These are phyloP conservation scores for Uromys caudimaculatus DNA, from an alignment of 2,797 vertebrate genomes.

Conservation along the genomic window DNA sequence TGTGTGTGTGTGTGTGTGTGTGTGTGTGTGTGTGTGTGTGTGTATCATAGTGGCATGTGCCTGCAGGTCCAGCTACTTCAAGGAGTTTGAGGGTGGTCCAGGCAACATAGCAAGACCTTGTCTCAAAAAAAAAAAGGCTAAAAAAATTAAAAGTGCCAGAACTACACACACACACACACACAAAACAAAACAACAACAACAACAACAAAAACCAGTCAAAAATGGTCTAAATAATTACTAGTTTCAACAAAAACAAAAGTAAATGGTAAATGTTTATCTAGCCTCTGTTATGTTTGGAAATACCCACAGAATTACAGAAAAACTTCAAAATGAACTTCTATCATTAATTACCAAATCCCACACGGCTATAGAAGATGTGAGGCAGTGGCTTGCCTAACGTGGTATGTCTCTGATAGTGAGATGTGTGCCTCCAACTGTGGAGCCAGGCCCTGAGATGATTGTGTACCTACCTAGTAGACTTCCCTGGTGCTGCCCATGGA, in stretches of 20 bases:
- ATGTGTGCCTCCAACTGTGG: not conserved
- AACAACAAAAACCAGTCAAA: conserved; percentile 19
- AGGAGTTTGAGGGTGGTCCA: not conserved
- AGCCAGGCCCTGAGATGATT: not conserved
- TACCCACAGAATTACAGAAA: not conserved
- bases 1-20: too few species aligned
- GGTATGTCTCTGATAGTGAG: not conserved
- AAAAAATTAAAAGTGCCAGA: too few species aligned
- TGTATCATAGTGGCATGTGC: not conserved
- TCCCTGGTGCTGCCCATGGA: not conserved
- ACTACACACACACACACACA: not conserved
- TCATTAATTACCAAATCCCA: not conserved
- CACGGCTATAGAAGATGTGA: not conserved
- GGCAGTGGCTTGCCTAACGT: not conserved
- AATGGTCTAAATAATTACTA: not conserved
- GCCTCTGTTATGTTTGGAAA: conserved; percentile 32
- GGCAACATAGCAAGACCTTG: not conserved
- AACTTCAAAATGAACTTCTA: conserved; percentile 18
- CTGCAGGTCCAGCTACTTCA: not conserved
- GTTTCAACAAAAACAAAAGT: conserved; percentile 45
- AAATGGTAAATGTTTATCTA: conserved; percentile 47
- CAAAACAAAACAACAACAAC: too few species aligned
- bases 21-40: too few species aligned
- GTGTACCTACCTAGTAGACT: not conserved
- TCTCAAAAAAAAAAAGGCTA: not conserved